phyloP scores from a whole-genome alignment of 2,888 invertebrate genomes.

The Cerastoderma edule region DNA sequence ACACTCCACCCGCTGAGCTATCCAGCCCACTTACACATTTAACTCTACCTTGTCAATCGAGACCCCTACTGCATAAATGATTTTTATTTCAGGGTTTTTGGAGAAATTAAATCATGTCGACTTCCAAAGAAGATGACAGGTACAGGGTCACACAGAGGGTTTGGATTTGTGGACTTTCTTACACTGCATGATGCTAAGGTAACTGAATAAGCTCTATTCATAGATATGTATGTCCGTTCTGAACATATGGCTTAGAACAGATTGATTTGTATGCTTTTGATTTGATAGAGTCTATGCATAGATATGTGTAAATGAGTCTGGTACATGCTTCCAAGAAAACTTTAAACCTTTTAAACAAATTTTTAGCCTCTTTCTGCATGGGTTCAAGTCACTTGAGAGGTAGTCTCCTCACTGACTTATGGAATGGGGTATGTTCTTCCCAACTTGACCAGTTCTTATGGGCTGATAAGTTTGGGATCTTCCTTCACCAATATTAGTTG shows the following conservation, averaged over 20 bases:
- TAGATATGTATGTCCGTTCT: background rate
- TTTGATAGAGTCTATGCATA: no score
- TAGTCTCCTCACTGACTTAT: no score
- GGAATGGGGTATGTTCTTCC: no score
- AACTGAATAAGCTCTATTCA: constrained; percentile 45
- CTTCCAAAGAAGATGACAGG: constrained; percentile 94
- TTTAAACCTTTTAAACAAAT: no score
- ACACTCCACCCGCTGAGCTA: no score
- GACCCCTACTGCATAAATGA: no score
- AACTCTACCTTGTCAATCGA: no score
- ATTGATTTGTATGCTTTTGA: no score
- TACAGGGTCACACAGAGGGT: constrained; percentile 94
- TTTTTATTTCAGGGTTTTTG: constrained; percentile 97
- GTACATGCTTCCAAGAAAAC: background rate
- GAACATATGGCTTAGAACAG: background rate
- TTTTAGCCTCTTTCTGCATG: background rate
- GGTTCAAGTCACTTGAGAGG: background rate
- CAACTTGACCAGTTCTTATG: no score
- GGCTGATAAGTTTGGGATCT: no score
- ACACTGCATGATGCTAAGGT: constrained; percentile 96
- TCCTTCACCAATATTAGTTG: no score
- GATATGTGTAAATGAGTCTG: background rate
- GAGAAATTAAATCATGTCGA: constrained; percentile 95
- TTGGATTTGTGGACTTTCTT: constrained; percentile 96
- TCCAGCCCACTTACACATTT: no score